Evolutionary conservation across 2,888 invertebrate genomes (phyloP), one percentile per base, ranked within the genome.

Genomic region (Cheilosia vernalis): DNA sequence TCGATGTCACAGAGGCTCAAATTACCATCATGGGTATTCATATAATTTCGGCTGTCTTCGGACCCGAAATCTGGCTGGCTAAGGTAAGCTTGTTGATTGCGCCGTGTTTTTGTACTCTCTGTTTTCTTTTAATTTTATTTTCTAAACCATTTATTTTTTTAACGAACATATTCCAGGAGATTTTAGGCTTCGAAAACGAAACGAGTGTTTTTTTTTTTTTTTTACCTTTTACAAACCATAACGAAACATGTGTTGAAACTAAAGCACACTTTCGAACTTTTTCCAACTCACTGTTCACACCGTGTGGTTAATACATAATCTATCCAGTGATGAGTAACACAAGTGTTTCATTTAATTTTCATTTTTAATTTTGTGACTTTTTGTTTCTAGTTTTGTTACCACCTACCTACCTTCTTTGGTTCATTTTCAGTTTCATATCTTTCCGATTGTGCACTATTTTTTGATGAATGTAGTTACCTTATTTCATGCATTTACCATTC

Each of bases 1-100:
- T 99, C 88, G 99, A 99, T 94, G 99, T 99, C 37, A 99, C 99
- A 0, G 99, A 99, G 93, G 99, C 98, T 6, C 99, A 99, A 93
- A 96, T 97, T 92, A 95, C 96, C 63, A 98, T 99, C 88, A 99
- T 99, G 88, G 92, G 92, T 63, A 96, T 99, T 88, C 97, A 99
- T 90, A 90, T 98, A 76, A 92, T 97, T 83, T 97, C 99, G 37
- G 96, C 97, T 33, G 92, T 96, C 73, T 96, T 98, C 90, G 99
- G 99, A 10, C 94, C 97, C 19, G 93, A 94, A 87, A 94, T 99
- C 88, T 99, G 99, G 99, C 94, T 95, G 88, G 93, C 93, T 83
- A 94, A 95, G 95, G 96, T 96, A 93, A 88, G 89, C 21, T 13
- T 4, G 13, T 13, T 37, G 37, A 13, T 37, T 37, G 13, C 37